These are phyloP conservation scores for Euwallacea similis DNA, from an alignment of 1,140 invertebrate species.

Conservation along the genomic window DNA sequence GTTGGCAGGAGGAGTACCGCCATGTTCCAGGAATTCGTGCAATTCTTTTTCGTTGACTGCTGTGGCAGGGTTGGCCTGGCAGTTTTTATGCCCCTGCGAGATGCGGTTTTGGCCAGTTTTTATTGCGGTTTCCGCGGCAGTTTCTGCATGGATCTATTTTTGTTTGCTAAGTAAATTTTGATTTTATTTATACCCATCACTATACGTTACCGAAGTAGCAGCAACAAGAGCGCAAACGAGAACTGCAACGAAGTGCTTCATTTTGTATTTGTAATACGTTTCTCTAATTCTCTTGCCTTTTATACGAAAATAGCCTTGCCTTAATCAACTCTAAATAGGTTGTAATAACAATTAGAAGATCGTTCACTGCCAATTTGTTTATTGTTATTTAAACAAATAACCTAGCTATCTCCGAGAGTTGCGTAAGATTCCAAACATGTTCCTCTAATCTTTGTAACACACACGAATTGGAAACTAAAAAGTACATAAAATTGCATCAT, in stretches of 20 bases:
- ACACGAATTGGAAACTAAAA: too few relatives aligned
- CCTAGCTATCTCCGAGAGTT: too few relatives aligned
- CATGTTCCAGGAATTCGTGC: background rate
- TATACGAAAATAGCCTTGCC: too few relatives aligned
- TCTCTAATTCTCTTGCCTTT: too few relatives aligned
- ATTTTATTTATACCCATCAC: background rate
- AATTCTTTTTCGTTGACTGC: conserved; percentile 17
- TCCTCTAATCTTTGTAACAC: too few relatives aligned
- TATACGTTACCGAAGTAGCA: conserved; percentile 15
- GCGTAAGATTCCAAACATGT: too few relatives aligned
- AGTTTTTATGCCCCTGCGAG: conserved; percentile 8
- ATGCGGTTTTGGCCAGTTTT: background rate
- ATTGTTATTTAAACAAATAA: too few relatives aligned
- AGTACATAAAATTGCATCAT: too few relatives aligned
- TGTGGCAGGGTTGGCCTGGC: conserved; percentile 24
- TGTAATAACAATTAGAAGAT: too few relatives aligned
- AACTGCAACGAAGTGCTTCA: conserved; percentile 26
- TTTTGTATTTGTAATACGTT: conserved; percentile 8
- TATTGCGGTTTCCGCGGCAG: too few relatives aligned
- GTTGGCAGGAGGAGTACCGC: conserved; percentile 15
- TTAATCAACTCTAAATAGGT: too few relatives aligned
- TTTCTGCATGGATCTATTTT: conserved; percentile 9
- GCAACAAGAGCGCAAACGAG: conserved; percentile 17
- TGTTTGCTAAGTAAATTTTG: background rate
- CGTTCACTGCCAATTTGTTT: too few relatives aligned